Base-by-base conservation (phyloP, 2,113 vertebrate species). In the Neotragus moschatus region DNA sequence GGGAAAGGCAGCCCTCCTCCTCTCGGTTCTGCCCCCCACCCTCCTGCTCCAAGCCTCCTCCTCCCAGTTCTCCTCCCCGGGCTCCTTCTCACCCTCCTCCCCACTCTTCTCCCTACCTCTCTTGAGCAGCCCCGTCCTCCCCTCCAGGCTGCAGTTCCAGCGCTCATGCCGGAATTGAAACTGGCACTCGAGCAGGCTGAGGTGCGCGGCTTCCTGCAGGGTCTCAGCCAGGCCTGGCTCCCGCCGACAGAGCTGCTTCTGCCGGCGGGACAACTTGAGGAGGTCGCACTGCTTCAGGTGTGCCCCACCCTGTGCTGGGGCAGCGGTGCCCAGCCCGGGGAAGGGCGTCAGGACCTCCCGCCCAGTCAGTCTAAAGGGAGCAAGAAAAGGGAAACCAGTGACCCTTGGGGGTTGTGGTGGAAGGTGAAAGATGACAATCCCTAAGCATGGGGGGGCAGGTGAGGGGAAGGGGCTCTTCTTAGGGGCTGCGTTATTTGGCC, bases 141-240 rank as follows among this genome's bases (percentile, higher is more conserved):
- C 99, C 94, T 99, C 99, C 99, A 99, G 98, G 94, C 99, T 99
- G 98, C 99, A 99, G 98, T 99, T 99, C 99, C 99, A 99, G 98
- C 99, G 99, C 98, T 99, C 99, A 0, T 99, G 99, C 87, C 99
- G 99, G 97, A 99, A 99, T 97, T 99, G 99, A 97, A 99, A 99
- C 90, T 99, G 99, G 96, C 99, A 99, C 98, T 99, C 99, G 2
- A 99, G 95, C 82, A 99, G 97, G 39, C 99, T 99, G 2, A 99
- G 99, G 45, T 99, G 99, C 84, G 99, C 99, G 0, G 99, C 99
- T 7, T 99, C 99, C 33, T 99, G 98, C 97, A 99, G 98, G 15
- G 99, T 99, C 98, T 99, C 99, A 0, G 99, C 99, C 99, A 99
- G 96, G 47, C 99, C 99, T 0, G 99, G 99, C 97, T 99, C 99